Conservation (phyloP, 2,888 invertebrate species). For the Acrobasis repandana region DNA sequence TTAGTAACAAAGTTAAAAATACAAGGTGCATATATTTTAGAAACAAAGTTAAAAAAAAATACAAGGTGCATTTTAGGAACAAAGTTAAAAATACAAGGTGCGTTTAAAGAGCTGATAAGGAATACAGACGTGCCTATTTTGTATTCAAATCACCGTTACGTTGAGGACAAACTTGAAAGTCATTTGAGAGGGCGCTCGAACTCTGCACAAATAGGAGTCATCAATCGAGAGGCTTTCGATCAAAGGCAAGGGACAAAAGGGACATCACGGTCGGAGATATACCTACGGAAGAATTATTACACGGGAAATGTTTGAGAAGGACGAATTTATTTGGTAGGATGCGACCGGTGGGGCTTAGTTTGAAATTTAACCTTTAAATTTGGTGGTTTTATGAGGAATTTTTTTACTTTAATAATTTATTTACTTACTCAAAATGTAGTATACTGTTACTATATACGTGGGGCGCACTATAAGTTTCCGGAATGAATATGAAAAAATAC, state of each 20-base stretch:
- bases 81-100: not conserved
- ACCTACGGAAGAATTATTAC: slow-evolving; percentile 70
- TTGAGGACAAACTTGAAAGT: slow-evolving; percentile 55
- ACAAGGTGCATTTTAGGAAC: not conserved
- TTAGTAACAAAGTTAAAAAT: no score
- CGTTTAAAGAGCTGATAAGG: slow-evolving; percentile 6
- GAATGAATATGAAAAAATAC: no score
- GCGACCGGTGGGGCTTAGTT: slow-evolving; percentile 25
- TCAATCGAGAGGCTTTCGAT: slow-evolving; percentile 74
- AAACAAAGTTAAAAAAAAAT: no score
- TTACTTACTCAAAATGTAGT: no score
- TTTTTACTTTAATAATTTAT: no score
- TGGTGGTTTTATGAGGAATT: not conserved
- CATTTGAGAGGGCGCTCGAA: slow-evolving; percentile 56
- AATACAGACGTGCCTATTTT: slow-evolving; percentile 30
- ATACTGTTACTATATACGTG: no score
- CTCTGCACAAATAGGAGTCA: slow-evolving; percentile 69
- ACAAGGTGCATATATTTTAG: no score
- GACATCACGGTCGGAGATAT: slow-evolving; percentile 61
- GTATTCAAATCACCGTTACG: slow-evolving; percentile 50
- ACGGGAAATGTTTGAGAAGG: slow-evolving; percentile 54
- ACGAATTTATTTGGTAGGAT: slow-evolving; percentile 47
- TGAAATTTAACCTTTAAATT: not conserved
- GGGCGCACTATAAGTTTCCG: no score
- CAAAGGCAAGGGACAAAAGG: slow-evolving; percentile 74